Conservation (phyloP, 2,888 invertebrate species). For the Iphiclides podalirius region DNA sequence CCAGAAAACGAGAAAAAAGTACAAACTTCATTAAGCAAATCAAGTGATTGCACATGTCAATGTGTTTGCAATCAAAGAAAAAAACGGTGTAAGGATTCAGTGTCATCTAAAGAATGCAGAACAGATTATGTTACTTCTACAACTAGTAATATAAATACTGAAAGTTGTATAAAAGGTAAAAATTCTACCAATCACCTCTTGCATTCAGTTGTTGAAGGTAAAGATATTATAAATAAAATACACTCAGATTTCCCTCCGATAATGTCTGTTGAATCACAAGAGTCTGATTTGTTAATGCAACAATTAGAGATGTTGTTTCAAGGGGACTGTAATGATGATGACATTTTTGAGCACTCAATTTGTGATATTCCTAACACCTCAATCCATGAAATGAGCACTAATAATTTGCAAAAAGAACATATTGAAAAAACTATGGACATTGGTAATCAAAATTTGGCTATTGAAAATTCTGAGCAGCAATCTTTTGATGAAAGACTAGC, state of each 20-base stretch:
- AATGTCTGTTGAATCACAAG: constrained; percentile 44
- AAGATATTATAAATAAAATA: constrained; percentile 12
- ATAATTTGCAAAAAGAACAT: constrained; percentile 30
- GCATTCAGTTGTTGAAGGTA: constrained; percentile 23
- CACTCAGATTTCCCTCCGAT: constrained; percentile 17
- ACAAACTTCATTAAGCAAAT: constrained; percentile 41
- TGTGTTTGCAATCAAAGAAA: constrained; percentile 52
- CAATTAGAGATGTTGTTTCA: constrained; percentile 71
- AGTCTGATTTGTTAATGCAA: constrained; percentile 59
- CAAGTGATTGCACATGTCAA: constrained; percentile 48
- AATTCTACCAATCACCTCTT: constrained; percentile 19
- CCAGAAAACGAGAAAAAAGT: constrained; percentile 57
- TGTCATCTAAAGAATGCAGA: constrained; percentile 30
- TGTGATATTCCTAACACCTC: constrained; percentile 43
- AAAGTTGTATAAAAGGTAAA: constrained; percentile 8
- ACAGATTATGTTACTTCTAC: constrained; percentile 10
- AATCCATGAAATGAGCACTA: constrained; percentile 33
- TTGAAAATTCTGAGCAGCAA: constrained; percentile 33
- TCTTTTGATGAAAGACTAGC: constrained; percentile 61
- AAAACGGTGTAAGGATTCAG: constrained; percentile 39
- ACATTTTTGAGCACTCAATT: constrained; percentile 60
- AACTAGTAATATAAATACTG: constrained; percentile 13
- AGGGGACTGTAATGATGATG: constrained; percentile 60
- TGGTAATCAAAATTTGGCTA: constrained; percentile 34
- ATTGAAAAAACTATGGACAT: constrained; percentile 30